phyloP scores from a whole-genome alignment of 2,113 vertebrate species.

The Spermophilus dauricus region DNA sequence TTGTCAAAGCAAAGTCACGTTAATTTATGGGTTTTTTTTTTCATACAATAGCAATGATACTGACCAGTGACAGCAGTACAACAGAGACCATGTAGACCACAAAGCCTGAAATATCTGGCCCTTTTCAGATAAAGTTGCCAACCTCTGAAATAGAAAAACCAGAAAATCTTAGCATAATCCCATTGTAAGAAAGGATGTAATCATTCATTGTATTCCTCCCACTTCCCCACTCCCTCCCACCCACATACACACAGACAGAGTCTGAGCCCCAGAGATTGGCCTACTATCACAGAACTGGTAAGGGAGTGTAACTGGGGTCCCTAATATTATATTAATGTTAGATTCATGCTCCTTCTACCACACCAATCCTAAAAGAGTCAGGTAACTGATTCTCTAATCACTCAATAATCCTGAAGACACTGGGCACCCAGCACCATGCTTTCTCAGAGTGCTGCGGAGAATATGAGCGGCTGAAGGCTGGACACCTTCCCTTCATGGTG shows the following conservation, averaged over 20 bases:
- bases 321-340: neutral
- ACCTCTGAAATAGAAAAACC: neutral
- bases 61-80: neutral
- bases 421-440: neutral
- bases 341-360: neutral
- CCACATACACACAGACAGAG: neutral
- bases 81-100: neutral
- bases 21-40: neutral
- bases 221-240: neutral
- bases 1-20: neutral
- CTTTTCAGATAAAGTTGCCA: neutral
- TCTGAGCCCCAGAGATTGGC: neutral
- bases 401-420: neutral
- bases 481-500: neutral
- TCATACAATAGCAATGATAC: neutral
- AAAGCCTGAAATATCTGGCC: neutral
- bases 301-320: neutral
- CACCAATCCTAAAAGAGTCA: neutral
- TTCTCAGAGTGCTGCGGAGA: neutral
- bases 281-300: neutral
- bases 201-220: neutral
- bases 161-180: neutral
- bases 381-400: neutral
- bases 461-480: neutral
- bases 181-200: neutral